Evolutionary conservation across 1,140 invertebrate species (phyloP).

Genomic region (Diorhabda sublineata): DNA sequence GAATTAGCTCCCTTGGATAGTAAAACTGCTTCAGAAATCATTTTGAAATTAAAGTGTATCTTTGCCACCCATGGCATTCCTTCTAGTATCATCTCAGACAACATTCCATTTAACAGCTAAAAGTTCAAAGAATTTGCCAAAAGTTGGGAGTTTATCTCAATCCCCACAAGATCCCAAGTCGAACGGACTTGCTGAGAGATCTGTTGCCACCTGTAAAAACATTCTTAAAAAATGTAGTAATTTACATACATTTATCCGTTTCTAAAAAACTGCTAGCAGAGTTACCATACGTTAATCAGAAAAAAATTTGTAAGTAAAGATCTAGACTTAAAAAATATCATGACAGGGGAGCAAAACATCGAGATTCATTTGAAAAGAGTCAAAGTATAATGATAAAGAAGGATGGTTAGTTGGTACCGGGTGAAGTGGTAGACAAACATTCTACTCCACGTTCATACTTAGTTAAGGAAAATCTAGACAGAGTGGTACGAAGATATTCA

Average conservation of each 20-base stretch:
- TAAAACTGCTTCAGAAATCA: slow-evolving; percentile 25
- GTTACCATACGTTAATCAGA: too few species aligned
- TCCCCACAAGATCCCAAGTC: slow-evolving; percentile 36
- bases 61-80: slow-evolving; percentile 39
- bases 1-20: slow-evolving; percentile 33
- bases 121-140: slow-evolving; percentile 36
- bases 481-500: too few species aligned
- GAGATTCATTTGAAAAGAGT: too few species aligned
- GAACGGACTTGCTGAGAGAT: slow-evolving; percentile 43
- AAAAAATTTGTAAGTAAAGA: too few species aligned
- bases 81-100: slow-evolving; percentile 35
- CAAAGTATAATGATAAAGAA: too few species aligned
- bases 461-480: too few species aligned
- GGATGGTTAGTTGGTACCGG: too few species aligned
- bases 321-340: too few species aligned
- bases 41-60: slow-evolving; percentile 11
- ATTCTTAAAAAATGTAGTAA: slow-evolving; percentile 32
- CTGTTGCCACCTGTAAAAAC: slow-evolving; percentile 38
- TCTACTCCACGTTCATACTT: too few species aligned
- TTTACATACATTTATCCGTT: background rate
- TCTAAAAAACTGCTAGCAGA: too few species aligned
- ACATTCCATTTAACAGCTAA: slow-evolving; percentile 33
- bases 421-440: too few species aligned
- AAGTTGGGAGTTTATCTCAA: background rate
- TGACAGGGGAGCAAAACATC: too few species aligned